Evolutionary conservation across 2,797 vertebrate genomes (phyloP).

Genomic region (Sebastes jordani): DNA sequence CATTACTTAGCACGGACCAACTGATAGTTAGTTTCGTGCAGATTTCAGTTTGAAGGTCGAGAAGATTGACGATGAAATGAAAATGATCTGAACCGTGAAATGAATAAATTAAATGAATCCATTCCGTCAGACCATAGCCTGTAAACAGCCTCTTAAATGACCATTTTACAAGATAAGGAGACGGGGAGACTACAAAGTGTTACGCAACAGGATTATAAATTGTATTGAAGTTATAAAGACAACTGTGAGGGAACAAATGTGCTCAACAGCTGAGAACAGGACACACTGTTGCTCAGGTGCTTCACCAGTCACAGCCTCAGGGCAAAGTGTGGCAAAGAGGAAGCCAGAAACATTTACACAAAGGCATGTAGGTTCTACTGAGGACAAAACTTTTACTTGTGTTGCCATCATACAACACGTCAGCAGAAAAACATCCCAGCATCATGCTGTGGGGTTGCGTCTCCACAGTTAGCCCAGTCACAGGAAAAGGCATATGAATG

Average conservation of each 20-base stretch:
- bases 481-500: no score
- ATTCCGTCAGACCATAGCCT: neutral
- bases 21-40: neutral
- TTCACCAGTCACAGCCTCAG: neutral
- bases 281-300: neutral
- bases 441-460: neutral
- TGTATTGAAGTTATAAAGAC: neutral
- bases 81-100: neutral
- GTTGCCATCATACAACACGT: neutral
- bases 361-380: neutral
- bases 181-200: neutral
- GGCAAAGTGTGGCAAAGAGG: neutral
- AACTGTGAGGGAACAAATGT: neutral
- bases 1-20: conserved; percentile 29
- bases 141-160: neutral
- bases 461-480: neutral
- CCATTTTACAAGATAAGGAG: neutral
- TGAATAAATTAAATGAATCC: neutral
- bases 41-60: neutral
- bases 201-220: neutral
- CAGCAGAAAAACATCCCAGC: neutral
- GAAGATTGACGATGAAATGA: neutral
- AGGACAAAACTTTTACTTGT: neutral
- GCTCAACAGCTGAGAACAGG: neutral
- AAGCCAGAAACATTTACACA: neutral